Evolutionary conservation across 2,113 vertebrate genomes (phyloP), one percentile per base, ranked within the genome.

Genomic region (Amphiprion ocellaris): DNA sequence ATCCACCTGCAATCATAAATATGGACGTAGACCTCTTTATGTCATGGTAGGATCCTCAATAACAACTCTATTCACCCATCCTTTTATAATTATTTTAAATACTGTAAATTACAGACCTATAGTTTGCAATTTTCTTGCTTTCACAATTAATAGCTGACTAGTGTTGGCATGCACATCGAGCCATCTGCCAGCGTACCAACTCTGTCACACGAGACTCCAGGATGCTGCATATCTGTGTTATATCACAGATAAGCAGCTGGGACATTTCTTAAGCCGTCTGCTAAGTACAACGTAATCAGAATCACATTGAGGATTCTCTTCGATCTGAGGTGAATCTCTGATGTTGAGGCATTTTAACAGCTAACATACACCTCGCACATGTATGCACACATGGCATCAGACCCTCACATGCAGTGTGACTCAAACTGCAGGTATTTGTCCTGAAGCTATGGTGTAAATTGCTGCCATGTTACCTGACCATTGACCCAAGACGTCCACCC

Each of bases 381-480:
- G 54, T 50, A 52, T 17, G 46, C 23, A 46, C 58, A 58, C 30
- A 39, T 54, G 68, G 52, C 3, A 10, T 50, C 19, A 12, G 47
- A 28, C 12, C 59, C 39, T 54, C 21, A 24, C 47, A 37, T 37
- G 10, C 33, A 50, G 4, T 1, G 54, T n/a, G 77, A 79, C 75
- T 65, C 19, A 56, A 12, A 53, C 50, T 63, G 23, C 0, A 23
- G 62, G 47, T 69, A 73, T 79, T 81, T 74, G 46, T 79, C 55
- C 64, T 78, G 49, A 17, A 74, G 30, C 50, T 21, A 9, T 9
- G 5, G 21, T 23, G 39, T 68, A 58, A 30, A 72, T 68, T 12
- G 65, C 60, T 33, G 33, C 75, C 75, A 56, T 69, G 71, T 62
- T 80, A 50, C 47, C 70, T 80, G 85, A 81, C 28, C 44, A 0